Base-by-base conservation (phyloP, 2,888 invertebrate species). In the Mythimna albipuncta region DNA sequence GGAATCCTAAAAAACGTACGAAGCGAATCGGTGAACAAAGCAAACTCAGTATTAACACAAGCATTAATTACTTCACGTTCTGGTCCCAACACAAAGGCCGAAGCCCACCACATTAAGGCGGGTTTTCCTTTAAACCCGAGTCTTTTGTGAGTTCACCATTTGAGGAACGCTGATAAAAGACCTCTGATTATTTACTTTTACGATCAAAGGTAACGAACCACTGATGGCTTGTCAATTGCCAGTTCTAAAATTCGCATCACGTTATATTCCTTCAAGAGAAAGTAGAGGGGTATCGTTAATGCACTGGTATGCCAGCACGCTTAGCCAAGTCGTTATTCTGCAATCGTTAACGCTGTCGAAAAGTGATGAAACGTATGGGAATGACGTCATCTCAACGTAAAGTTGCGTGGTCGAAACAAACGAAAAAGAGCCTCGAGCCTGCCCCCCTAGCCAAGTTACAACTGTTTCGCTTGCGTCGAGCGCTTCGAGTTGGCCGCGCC, bases 1-100 rank as follows among this genome's bases (percentile, higher is more conserved):
- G 32, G 32, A 32, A 32, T 32, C 32, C 32, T 32, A 32, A 6
- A 19, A 47, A 47, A 16, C 44, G 0, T 44, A 47, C 1, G 16
- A 16, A 13, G 13, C 47, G 6, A 47, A 47, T 13, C 13, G 47
- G 16, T 47, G 47, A 47, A 47, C 47, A 44, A 57, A 13, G 1
- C 10, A 26, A 47, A 38, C 9, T 0, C 5, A 57, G 4, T 38
- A 68, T 35, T 21, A 57, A 16, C 10, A 13, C n/a, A n/a, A 11
- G 6, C 35, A 50, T 41, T 70, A 26, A 69, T 70, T 70, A 41
- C n/a, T 52, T 59, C n/a, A 41, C 13, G 6, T 69, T 69, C 47
- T 2, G 6, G 6, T 19, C 21, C 16, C 44, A 21, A 10, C 26
- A 68, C 58, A 58, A 69, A 68, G 47, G 57, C 21, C n/a, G 35